Conservation (phyloP, 2,797 vertebrate genomes). For the Xenentodon cancila region DNA sequence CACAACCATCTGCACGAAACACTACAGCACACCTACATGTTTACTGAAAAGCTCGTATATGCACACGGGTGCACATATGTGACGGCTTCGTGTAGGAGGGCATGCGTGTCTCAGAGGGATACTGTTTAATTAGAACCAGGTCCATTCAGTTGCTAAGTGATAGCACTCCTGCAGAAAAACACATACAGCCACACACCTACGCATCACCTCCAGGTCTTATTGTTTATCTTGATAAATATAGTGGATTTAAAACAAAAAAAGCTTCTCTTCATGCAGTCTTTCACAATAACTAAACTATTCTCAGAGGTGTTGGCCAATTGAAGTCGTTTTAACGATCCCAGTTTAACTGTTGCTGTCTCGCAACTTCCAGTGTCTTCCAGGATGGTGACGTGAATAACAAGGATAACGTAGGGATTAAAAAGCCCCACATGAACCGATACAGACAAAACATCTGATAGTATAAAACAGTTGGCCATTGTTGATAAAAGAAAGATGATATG, state of each 20-base stretch:
- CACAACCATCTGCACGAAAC: conserved; percentile 2
- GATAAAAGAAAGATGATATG: too few relatives aligned
- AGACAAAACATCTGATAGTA: too few relatives aligned
- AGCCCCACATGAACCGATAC: too few relatives aligned
- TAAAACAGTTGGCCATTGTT: too few relatives aligned
- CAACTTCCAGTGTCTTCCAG: conserved; percentile 33
- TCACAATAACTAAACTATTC: conserved; percentile 40
- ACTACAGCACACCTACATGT: neutral
- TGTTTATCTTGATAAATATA: conserved; percentile 69
- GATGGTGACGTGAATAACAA: neutral
- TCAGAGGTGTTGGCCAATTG: conserved; percentile 35
- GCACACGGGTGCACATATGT: conserved; percentile 12
- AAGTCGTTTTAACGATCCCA: conserved; percentile 23
- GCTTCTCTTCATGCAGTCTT: conserved; percentile 10
- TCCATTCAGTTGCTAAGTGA: conserved; percentile 80
- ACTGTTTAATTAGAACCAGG: conserved; percentile 73
- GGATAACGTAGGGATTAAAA: too few relatives aligned
- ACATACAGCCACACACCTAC: conserved; percentile 71
- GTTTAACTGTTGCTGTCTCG: conserved; percentile 34
- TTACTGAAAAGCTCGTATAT: conserved; percentile 1
- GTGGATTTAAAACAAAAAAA: conserved; percentile 4
- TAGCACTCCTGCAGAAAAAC: conserved; percentile 71
- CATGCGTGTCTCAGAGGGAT: conserved; percentile 65
- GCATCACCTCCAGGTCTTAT: conserved; percentile 70
- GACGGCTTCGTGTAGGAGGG: conserved; percentile 64